Percentiles rank a stretch among this genome's conserved stretches.
phyloP scores from a whole-genome alignment of 2,888 invertebrate genomes.

The Ornithoptera priamus region DNA sequence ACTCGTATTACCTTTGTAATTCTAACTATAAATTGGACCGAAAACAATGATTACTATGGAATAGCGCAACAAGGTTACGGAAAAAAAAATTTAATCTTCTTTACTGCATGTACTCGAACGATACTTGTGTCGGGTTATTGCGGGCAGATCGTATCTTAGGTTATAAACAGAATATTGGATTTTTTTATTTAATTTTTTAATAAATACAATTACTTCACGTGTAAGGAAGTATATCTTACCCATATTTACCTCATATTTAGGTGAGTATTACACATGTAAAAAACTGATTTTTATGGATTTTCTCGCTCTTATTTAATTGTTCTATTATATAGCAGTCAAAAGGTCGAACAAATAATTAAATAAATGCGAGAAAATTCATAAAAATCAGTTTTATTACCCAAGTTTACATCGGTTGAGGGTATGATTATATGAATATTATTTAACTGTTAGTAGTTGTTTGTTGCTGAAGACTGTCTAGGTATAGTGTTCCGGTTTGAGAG shows the following conservation, averaged over 20 bases:
- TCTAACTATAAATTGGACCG: slow-evolving; percentile 42
- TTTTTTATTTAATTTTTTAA: slow-evolving; percentile 39
- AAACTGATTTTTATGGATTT: too few species aligned
- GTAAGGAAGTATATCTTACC: slow-evolving; percentile 11
- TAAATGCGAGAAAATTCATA: too few species aligned
- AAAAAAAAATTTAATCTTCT: slow-evolving; percentile 55
- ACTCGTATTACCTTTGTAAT: neutral
- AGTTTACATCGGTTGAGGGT: too few species aligned
- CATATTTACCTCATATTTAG: neutral
- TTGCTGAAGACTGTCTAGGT: too few species aligned
- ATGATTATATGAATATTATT: too few species aligned
- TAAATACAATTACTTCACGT: slow-evolving; percentile 21
- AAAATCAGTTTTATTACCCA: too few species aligned
- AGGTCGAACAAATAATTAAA: too few species aligned
- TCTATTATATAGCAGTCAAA: too few species aligned
- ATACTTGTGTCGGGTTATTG: slow-evolving; percentile 34
- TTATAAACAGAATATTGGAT: slow-evolving; percentile 46
- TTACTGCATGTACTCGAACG: slow-evolving; percentile 54
- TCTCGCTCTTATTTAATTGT: too few species aligned
- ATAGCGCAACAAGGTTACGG: slow-evolving; percentile 43
- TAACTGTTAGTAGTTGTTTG: too few species aligned
- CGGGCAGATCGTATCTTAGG: slow-evolving; percentile 50
- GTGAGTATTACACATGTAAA: neutral
- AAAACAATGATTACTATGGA: slow-evolving; percentile 36
- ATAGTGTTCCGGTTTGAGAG: too few species aligned